These are phyloP conservation scores for Eilema sororculum DNA, from an alignment of 2,888 invertebrate genomes.

Conservation along the genomic window DNA sequence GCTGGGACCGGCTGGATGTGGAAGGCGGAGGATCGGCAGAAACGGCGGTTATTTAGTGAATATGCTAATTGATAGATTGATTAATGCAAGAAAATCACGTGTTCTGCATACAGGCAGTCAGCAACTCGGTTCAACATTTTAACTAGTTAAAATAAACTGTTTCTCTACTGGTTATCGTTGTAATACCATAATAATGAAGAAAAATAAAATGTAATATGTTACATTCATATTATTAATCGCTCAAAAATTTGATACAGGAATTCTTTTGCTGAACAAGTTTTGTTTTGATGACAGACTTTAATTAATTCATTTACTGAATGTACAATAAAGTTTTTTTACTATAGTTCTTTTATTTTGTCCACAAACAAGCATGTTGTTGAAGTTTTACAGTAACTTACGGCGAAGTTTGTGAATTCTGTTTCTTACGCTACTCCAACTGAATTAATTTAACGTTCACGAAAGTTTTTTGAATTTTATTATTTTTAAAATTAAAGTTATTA, in stretches of 20 bases:
- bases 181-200: no score
- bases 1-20: no score
- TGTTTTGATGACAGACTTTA: neutral
- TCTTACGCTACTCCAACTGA: slow-evolving; percentile 16
- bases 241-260: no score
- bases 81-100: neutral
- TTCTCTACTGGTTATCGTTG: no score
- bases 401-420: slow-evolving; percentile 15
- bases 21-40: no score
- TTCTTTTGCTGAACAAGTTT: no score
- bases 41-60: no score
- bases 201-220: no score
- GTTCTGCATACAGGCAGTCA: neutral
- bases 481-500: neutral
- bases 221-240: no score
- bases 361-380: slow-evolving; percentile 8
- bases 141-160: no score
- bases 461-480: slow-evolving; percentile 22
- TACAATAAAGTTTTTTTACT: neutral
- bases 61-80: no score
- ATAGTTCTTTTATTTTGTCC: slow-evolving; percentile 7
- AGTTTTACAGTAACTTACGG: slow-evolving; percentile 13
- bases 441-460: slow-evolving; percentile 18
- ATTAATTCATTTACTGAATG: neutral
- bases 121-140: no score